A percentile compares a stretch with the other conserved stretches of the same genome.
These are phyloP conservation scores for Drosophila anomelani DNA, from an alignment of 2,888 invertebrate species.

Conservation along the genomic window DNA sequence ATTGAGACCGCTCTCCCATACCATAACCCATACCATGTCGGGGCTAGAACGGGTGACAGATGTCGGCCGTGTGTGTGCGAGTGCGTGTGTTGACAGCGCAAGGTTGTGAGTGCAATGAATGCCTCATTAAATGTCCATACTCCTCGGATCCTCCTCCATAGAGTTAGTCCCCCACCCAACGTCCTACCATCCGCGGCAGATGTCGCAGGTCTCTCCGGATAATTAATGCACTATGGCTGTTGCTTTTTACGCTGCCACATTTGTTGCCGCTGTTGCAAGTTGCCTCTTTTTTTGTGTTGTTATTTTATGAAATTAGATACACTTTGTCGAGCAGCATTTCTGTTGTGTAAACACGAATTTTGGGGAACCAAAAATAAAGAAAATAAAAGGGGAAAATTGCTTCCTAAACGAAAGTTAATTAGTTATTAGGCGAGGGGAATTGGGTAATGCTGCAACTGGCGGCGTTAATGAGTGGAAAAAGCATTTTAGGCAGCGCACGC, in stretches of 20 bases:
- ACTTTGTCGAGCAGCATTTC: constrained; percentile 65
- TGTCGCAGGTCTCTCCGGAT: constrained; percentile 68
- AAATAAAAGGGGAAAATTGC: constrained; percentile 45
- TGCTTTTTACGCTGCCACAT: constrained; percentile 68
- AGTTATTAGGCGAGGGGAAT: constrained; percentile 31
- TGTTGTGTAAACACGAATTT: constrained; percentile 68
- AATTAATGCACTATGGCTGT: constrained; percentile 76
- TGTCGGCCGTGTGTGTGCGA: constrained; percentile 54
- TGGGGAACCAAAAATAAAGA: constrained; percentile 39
- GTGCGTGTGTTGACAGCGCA: constrained; percentile 66
- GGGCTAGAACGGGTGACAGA: constrained; percentile 69
- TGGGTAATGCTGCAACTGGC: constrained; percentile 25
- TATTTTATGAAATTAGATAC: constrained; percentile 74
- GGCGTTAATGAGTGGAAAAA: constrained; percentile 73
- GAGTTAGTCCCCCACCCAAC: constrained; percentile 1
- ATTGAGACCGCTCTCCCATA: constrained; percentile 6
- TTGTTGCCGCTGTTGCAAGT: constrained; percentile 49
- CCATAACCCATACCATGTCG: background rate
- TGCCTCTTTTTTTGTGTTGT: constrained; percentile 26
- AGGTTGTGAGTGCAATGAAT: constrained; percentile 75
- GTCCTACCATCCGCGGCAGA: constrained; percentile 42
- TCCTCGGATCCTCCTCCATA: constrained; percentile 14
- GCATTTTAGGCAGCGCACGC: constrained; percentile 55
- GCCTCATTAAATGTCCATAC: constrained; percentile 78
- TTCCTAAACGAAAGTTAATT: constrained; percentile 75